Conservation (phyloP, 2,113 vertebrate genomes). For the Platichthys flesus region DNA sequence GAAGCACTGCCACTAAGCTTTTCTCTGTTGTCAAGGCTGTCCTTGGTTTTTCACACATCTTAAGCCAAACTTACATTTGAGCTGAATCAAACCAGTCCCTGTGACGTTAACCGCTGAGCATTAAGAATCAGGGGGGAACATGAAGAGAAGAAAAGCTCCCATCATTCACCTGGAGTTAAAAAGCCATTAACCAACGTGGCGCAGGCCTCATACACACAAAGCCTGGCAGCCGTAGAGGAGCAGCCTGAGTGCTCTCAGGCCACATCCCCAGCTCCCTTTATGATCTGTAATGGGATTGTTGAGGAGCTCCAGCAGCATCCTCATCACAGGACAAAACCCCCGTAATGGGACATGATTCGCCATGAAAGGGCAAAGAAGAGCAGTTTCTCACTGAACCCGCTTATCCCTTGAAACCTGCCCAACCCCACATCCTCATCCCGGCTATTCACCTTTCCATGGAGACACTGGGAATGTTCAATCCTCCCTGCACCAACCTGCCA, state of each 20-base stretch:
- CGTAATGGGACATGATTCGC: slow-evolving; percentile 73
- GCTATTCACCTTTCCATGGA: slow-evolving; percentile 26
- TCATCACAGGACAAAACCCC: slow-evolving; percentile 73
- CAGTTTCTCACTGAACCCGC: slow-evolving; percentile 59
- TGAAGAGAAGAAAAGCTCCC: slow-evolving; percentile 13
- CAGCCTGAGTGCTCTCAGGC: slow-evolving; percentile 66
- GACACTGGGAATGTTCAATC: slow-evolving; percentile 1
- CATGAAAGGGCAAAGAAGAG: slow-evolving; percentile 68
- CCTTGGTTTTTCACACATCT: slow-evolving; percentile 38
- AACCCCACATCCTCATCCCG: slow-evolving; percentile 13
- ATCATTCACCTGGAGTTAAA: slow-evolving; percentile 67
- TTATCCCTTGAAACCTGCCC: slow-evolving; percentile 56
- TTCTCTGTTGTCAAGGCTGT: slow-evolving; percentile 31
- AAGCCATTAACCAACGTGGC: slow-evolving; percentile 55
- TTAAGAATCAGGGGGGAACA: slow-evolving; percentile 28
- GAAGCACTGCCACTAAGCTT: slow-evolving; percentile 32
- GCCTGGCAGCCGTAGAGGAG: slow-evolving; percentile 43
- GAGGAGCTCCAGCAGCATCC: slow-evolving; percentile 68
- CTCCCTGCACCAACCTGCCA: neutral
- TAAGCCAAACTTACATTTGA: slow-evolving; percentile 42
- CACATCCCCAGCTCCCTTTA: slow-evolving; percentile 74
- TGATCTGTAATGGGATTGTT: slow-evolving; percentile 76
- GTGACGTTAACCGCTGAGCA: slow-evolving; percentile 27
- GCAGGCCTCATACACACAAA: slow-evolving; percentile 38
- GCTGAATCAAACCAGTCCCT: slow-evolving; percentile 35